These are phyloP conservation scores for Lumbricus terrestris DNA, from an alignment of 2,888 invertebrate species.

Conservation along the genomic window DNA sequence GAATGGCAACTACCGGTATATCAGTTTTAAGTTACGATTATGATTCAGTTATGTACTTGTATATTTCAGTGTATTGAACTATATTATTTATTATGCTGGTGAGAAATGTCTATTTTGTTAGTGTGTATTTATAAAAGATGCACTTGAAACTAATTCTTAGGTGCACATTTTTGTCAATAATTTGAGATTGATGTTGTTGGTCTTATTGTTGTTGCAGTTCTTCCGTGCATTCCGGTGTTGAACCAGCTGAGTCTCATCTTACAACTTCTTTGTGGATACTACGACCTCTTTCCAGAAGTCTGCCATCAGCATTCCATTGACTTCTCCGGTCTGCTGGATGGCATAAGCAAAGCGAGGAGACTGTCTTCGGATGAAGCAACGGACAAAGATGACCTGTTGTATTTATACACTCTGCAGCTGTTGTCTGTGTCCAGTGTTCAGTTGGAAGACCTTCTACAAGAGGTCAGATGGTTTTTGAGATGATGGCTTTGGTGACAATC, in stretches of 20 bases:
- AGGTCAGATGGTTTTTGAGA: neutral
- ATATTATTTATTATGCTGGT: neutral
- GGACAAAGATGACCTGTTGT: neutral
- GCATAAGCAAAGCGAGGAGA: neutral
- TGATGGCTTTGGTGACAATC: neutral
- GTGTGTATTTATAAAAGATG: neutral
- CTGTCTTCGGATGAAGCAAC: neutral
- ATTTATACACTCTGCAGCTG: neutral
- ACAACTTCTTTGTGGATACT: neutral
- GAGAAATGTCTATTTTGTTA: neutral
- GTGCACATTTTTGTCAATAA: neutral
- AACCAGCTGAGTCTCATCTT: neutral
- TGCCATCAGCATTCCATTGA: neutral
- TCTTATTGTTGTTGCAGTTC: neutral
- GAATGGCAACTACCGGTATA: too few relatives aligned
- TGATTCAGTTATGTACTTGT: neutral
- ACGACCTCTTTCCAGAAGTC: neutral
- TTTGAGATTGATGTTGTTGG: neutral
- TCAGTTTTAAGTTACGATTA: too few relatives aligned
- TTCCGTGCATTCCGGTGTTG: neutral
- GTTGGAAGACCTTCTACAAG: neutral
- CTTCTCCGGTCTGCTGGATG: constrained; percentile 7
- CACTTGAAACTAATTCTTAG: neutral
- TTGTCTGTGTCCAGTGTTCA: neutral
- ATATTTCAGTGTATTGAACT: neutral